These are phyloP conservation scores for Phasia obesa DNA, from an alignment of 2,888 invertebrate genomes.

Conservation along the genomic window DNA sequence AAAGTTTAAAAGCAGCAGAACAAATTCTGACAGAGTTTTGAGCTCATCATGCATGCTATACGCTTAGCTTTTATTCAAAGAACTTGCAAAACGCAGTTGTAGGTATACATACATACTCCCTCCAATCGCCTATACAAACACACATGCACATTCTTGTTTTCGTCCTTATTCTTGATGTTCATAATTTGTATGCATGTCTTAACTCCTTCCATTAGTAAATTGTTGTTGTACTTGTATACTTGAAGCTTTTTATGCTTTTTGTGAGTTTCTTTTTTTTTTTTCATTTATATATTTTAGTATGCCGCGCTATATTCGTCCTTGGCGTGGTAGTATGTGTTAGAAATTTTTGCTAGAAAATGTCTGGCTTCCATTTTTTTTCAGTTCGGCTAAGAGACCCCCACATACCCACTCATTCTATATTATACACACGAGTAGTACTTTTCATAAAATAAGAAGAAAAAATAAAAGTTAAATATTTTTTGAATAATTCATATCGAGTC, in stretches of 20 bases:
- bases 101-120: conserved; percentile 14
- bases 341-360: conserved; percentile 58
- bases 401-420: background rate
- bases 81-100: conserved; percentile 20
- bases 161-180: conserved; percentile 42
- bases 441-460: conserved; percentile 32
- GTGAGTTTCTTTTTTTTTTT: background rate
- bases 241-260: conserved; percentile 22
- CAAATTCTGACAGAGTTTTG: conserved; percentile 34
- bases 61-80: conserved; percentile 57
- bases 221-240: conserved; percentile 64
- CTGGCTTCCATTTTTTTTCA: conserved; percentile 74
- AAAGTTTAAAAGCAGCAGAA: conserved; percentile 55
- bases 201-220: conserved; percentile 68
- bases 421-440: conserved; percentile 19
- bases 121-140: background rate
- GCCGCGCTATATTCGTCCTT: conserved; percentile 81
- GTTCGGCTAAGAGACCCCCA: conserved; percentile 68
- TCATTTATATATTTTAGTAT: conserved; percentile 76
- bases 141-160: conserved; percentile 39
- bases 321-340: conserved; percentile 72
- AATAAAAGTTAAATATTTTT: conserved; percentile 76
- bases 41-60: conserved; percentile 66
- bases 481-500: conserved; percentile 82
- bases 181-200: conserved; percentile 70